phyloP scores from a whole-genome alignment of 2,797 vertebrate genomes.

The Alca torda region DNA sequence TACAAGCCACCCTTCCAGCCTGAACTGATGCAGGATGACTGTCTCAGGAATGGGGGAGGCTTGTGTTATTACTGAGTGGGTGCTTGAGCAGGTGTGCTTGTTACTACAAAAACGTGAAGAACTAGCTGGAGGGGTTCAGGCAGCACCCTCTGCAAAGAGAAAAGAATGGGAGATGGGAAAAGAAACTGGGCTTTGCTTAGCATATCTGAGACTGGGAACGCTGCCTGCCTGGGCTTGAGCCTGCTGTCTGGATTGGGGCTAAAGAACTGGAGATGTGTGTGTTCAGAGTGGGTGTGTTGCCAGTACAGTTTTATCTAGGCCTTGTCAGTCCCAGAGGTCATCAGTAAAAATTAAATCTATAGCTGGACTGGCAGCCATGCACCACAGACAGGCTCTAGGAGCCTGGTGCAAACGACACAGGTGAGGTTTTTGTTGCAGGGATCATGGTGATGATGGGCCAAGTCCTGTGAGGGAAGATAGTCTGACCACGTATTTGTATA shows the following conservation, averaged over 20 bases:
- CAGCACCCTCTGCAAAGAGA: neutral
- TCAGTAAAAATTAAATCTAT: neutral
- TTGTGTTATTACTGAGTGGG: neutral
- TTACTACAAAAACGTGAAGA: neutral
- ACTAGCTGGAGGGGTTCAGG: neutral
- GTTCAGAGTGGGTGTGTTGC: neutral
- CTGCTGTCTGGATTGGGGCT: neutral
- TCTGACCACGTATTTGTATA: neutral
- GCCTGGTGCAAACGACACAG: neutral
- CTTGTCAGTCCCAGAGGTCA: neutral
- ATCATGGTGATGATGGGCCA: neutral
- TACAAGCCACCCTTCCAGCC: neutral
- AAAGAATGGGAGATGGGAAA: neutral
- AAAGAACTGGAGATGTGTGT: neutral
- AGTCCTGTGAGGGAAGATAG: neutral
- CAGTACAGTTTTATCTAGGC: neutral
- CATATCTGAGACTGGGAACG: neutral
- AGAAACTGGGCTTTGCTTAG: neutral
- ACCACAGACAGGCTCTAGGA: neutral
- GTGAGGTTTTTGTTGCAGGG: neutral
- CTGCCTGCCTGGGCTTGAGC: neutral
- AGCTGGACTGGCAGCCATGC: neutral
- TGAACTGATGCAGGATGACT: neutral
- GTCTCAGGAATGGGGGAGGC: neutral
- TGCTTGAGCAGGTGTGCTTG: neutral